Evolutionary conservation across 2,888 invertebrate species (phyloP), one percentile per base, ranked within the genome.

Genomic region (Fabriciana adippe): DNA sequence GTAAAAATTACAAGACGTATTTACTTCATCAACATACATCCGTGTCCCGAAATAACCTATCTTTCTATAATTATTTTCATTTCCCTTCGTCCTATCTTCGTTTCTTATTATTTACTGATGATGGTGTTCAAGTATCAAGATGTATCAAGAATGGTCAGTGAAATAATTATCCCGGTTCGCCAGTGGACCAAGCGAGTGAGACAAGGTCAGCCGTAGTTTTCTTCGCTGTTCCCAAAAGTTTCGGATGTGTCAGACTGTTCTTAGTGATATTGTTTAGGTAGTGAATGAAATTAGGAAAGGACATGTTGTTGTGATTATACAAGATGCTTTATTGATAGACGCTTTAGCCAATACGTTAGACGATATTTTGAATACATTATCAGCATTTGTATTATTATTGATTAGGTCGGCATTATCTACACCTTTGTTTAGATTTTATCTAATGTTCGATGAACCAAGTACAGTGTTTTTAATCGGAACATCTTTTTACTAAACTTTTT

Each of bases 181-280:
- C 81, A 75, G 80, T 68, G 81, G 85, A 86, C 83, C 84, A 85
- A 75, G 85, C 81, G 89, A 84, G 87, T 82, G 83, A 89, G 89
- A 86, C 78, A 79, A 85, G 91, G 91, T 83, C 83, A 85, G 91
- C 91, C 91, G 92, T 88, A 88, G 91, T 89, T 86, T 85, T 83
- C 85, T 83, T 89, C 90, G 90, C 85, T 88, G 90, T 92, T 91
- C 87, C 90, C 85, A 81, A 84, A 80, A 87, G 90, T 87, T 92
- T 92, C 92, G 92, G 92, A 92, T 83, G 92, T 92, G 89, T 80
- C 84, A 87, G 89, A 92, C 92, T 88, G 85, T 88, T 89, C 51
- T 83, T 90, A 92, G 90, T 90, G 88, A 85, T 90, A 90, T 86
- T 80, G 80, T 80, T 86, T 90, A 92, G 89, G 86, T 90, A 91